Base-by-base conservation (phyloP, 2,888 invertebrate species). In the Cheilosia impressa region DNA sequence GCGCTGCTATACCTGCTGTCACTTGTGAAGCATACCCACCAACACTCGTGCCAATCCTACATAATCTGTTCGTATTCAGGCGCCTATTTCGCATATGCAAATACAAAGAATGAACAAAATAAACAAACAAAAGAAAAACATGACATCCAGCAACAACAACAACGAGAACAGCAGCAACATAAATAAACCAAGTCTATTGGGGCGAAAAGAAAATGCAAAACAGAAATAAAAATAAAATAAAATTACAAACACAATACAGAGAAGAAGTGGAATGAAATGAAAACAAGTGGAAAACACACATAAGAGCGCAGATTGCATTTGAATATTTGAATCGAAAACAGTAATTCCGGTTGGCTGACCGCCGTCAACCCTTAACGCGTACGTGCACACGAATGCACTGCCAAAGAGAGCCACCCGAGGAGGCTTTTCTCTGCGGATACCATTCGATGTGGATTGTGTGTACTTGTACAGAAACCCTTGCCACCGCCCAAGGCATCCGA, bases 251-350 rank as follows among this genome's bases (percentile, higher is more conserved):
- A 24, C 27, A 27, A 65, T 19, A 10, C 45, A 55, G 55, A 45
- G 45, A 34, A 68, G 1, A 41, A 4, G 19, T 27, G 10, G 22
- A 52, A 52, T n/a, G 22, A 7, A 65, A 24, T 10, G 24, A 62
- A 60, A 58, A 65, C n/a, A 38, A 13, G 79, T 58, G 60, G 53
- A 75, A 75, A 75, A 68, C 57, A 63, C 62, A 50, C 50, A 55
- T 53, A 55, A 55, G 62, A 63, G 41, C 62, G 55, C 68, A 75
- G 68, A 80, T 75, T 75, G 75, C 73, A 80, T 80, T 80, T 75
- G 80, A 80, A 75, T 75, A 72, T 80, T 75, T 75, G 68, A 68
- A 68, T 80, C 68, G 68, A 80, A 80, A 80, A 68, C 66, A 80
- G 68, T 75, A 75, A 80, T 80, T 80, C 75, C 80, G 68, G 62